Conservation (phyloP, 2,113 vertebrate species). For the Oriolus oriolus region DNA sequence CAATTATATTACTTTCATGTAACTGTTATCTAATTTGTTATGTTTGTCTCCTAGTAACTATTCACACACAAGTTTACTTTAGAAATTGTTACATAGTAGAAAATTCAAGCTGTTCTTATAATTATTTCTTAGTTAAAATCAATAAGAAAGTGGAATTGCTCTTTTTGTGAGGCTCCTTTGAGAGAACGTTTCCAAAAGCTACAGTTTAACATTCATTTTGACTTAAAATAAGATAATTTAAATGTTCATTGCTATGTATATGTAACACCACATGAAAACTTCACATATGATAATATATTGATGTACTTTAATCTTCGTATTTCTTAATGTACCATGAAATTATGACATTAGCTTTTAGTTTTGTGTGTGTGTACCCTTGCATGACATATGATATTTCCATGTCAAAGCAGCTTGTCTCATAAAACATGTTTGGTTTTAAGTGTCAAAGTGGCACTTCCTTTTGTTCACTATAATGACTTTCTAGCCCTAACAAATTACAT, state of each 20-base stretch:
- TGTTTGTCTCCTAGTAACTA: neutral
- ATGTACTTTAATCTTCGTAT: neutral
- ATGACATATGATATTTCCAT: neutral
- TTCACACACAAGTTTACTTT: neutral
- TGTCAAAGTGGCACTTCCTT: neutral
- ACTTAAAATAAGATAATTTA: neutral
- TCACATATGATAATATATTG: neutral
- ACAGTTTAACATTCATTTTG: neutral
- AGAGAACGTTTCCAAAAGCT: neutral
- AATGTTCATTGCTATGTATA: neutral
- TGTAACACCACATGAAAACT: neutral
- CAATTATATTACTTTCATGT: neutral
- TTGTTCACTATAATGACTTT: neutral
- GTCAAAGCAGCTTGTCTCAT: neutral
- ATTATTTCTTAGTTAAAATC: neutral
- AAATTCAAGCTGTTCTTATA: neutral
- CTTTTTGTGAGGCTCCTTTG: neutral
- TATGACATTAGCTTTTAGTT: neutral
- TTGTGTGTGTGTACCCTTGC: neutral
- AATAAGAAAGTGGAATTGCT: neutral
- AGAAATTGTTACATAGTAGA: neutral
- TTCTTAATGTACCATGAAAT: neutral
- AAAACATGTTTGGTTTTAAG: conserved; percentile 5
- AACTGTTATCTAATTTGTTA: neutral
- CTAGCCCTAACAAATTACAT: conserved; percentile 44